phyloP scores from a whole-genome alignment of 2,888 invertebrate genomes.

The Callosobruchus maculatus region DNA sequence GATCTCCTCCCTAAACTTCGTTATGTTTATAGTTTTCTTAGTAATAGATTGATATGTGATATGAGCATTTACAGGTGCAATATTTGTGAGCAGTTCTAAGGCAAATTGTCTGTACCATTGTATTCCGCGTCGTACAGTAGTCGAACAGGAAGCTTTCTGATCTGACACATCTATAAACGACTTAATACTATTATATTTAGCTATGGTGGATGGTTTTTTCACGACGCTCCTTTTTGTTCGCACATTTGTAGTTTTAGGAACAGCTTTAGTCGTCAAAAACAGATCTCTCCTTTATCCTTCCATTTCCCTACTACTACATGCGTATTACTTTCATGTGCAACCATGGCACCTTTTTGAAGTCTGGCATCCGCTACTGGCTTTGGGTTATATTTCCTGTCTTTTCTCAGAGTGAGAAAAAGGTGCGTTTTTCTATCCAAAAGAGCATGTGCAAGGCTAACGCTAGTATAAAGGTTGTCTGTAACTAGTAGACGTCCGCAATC shows the following conservation, averaged over 20 bases:
- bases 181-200: constrained; percentile 11
- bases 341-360: constrained; percentile 1
- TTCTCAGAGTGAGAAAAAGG: constrained; percentile 18
- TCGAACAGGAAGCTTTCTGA: too few relatives aligned
- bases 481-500: constrained; percentile 23
- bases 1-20: background rate
- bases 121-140: too few relatives aligned
- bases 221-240: constrained; percentile 5
- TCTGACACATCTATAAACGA: constrained; percentile 14
- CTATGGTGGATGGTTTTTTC: constrained; percentile 11
- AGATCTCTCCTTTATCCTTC: constrained; percentile 6
- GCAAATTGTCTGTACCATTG: too few relatives aligned
- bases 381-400: constrained; percentile 22
- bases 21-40: constrained; percentile 1
- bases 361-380: constrained; percentile 9
- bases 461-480: constrained; percentile 29
- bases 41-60: constrained; percentile 2
- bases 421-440: constrained; percentile 16
- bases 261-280: constrained; percentile 6
- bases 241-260: constrained; percentile 9
- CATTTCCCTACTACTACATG: constrained; percentile 5
- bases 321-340: constrained; percentile 2
- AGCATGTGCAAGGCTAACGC: constrained; percentile 15
- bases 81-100: too few relatives aligned
- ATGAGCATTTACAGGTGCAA: too few relatives aligned